Base-by-base conservation (phyloP, 1,140 invertebrate species). In the Odontomachus brunneus region DNA sequence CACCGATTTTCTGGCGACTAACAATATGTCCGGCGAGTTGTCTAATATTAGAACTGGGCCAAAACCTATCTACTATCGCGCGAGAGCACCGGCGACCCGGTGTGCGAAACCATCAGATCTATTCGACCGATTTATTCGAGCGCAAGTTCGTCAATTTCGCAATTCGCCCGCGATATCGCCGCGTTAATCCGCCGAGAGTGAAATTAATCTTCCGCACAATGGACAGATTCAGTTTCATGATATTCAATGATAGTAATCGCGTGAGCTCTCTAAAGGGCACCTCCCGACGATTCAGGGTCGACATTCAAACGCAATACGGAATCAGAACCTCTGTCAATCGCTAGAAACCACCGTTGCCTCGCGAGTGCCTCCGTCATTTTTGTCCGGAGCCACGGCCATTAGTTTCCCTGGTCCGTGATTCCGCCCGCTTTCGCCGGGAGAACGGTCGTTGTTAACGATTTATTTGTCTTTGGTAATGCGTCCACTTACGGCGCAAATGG, bases 1-100 rank as follows among this genome's bases (percentile, higher is more conserved):
- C 38, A 44, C 75, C 72, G 84, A 71, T 88, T 88, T 84, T 63
- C 51, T 82, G 82, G 82, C 85, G 82, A 53, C 69, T 55, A 17
- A 85, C 83, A 67, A 81, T 66, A 75, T 59, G 85, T 89, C 87
- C 85, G 83, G 80, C 57, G 67, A 59, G 51, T 85, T 87, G 60
- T 84, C 88, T 84, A 89, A 89, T 89, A 89, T 82, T 85, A 84
- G 85, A 89, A 89, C 81, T 89, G 49, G 89, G 83, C 76, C 86
- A 59, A 67, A 87, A 86, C 84, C 89, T 66, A 83, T 60, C 89
- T 66, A 83, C 66, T 48, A 29, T 38, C n/a, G 2, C 29, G 33
- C 38, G 19, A 49, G 82, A 33, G n/a, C 65, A 22, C 33, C 48
- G 44, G 71, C n/a, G 26, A 17, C 7, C 15, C 17, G 22, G 17